Evolutionary conservation across 2,888 invertebrate genomes (phyloP).

Genomic region (Campaea margaritaria): DNA sequence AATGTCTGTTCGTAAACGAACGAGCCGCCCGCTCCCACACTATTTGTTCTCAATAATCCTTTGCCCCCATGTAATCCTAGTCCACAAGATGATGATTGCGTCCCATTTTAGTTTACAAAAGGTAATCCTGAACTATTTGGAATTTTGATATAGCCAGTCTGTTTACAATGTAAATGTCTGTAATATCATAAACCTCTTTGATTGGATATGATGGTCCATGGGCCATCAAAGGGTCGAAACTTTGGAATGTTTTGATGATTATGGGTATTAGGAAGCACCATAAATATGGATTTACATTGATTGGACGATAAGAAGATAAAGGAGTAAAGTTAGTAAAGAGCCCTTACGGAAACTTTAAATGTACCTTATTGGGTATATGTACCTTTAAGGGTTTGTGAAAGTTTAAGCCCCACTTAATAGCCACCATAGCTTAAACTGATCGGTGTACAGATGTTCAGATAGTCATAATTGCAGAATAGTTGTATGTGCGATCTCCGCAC

Average conservation of each 20-base stretch:
- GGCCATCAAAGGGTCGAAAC: constrained; percentile 63
- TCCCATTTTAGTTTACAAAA: constrained; percentile 84
- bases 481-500: too few species aligned
- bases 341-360: constrained; percentile 3
- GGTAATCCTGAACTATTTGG: constrained; percentile 84
- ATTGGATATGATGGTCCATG: constrained; percentile 65
- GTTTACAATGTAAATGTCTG: constrained; percentile 84
- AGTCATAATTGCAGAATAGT: too few species aligned
- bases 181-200: constrained; percentile 84
- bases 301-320: constrained; percentile 33
- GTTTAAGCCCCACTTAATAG: too few species aligned
- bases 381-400: background rate
- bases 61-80: constrained; percentile 77
- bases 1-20: constrained; percentile 8
- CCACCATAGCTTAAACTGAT: too few species aligned
- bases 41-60: constrained; percentile 40
- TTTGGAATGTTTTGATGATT: constrained; percentile 41
- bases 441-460: too few species aligned
- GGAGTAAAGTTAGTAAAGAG: constrained; percentile 28
- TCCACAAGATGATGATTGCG: constrained; percentile 82
- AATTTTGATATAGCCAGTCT: constrained; percentile 69
- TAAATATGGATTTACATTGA: constrained; percentile 42
- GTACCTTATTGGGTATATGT: background rate
- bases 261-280: constrained; percentile 37
- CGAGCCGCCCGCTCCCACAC: background rate